A percentile compares a stretch with the other conserved stretches of the same genome.
Evolutionary conservation across 2,113 vertebrate genomes (phyloP).

Genomic region (Collichthys lucidus): DNA sequence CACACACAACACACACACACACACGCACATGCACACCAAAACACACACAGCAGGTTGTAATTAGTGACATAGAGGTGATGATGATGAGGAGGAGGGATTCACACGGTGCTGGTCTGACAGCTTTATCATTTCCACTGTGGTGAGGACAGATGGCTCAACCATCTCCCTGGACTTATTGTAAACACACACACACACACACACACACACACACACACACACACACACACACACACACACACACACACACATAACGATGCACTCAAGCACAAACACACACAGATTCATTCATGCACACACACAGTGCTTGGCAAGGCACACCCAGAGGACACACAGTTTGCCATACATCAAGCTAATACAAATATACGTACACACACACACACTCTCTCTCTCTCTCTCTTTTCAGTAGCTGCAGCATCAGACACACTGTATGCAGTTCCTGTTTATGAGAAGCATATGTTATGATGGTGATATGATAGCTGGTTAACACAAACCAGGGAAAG

Average conservation of each 20-base stretch:
- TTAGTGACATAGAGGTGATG: slow-evolving; percentile 51
- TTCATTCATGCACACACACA: slow-evolving; percentile 10
- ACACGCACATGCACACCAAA: slow-evolving; percentile 7
- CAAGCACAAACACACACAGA: slow-evolving; percentile 2
- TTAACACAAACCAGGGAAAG: background rate
- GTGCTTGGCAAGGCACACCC: slow-evolving; percentile 1
- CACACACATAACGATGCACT: background rate
- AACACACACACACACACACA: slow-evolving; percentile 17
- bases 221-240: slow-evolving; percentile 25
- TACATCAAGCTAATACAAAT: slow-evolving; percentile 22
- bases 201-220: slow-evolving; percentile 22
- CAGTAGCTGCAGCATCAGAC: background rate
- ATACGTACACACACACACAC: too few species aligned
- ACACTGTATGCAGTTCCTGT: background rate
- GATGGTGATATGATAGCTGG: background rate
- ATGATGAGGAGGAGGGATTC: slow-evolving; percentile 58
- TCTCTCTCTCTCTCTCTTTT: too few species aligned
- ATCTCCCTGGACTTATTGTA: slow-evolving; percentile 23
- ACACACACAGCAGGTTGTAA: slow-evolving; percentile 43
- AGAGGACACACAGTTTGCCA: slow-evolving; percentile 14
- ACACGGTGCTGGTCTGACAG: slow-evolving; percentile 58
- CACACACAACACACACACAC: slow-evolving; percentile 8
- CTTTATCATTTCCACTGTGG: slow-evolving; percentile 66
- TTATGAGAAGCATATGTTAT: background rate
- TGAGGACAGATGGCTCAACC: slow-evolving; percentile 74